Percentiles rank a stretch among this genome's conserved stretches.
Conservation (phyloP, 2,797 vertebrate species). For the Thripadectes ignobilis region DNA sequence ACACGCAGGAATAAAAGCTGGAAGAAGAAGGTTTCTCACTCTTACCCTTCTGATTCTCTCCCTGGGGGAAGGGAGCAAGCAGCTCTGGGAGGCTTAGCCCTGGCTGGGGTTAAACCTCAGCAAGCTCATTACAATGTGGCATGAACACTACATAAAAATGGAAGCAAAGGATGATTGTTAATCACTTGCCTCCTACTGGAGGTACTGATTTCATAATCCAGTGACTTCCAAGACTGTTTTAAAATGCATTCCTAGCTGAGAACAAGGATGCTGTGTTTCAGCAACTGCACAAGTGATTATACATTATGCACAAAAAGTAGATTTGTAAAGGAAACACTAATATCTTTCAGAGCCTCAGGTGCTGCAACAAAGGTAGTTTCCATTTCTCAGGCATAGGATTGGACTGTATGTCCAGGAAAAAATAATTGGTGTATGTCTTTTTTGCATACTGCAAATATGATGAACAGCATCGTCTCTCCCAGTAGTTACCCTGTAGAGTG, state of each 20-base stretch:
- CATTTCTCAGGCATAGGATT: constrained; percentile 36
- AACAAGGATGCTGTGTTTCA: neutral
- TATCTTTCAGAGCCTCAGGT: neutral
- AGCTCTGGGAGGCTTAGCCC: neutral
- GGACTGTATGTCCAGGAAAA: neutral
- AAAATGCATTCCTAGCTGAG: constrained; percentile 26
- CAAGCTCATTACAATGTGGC: neutral
- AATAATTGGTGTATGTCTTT: neutral
- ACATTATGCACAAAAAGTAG: neutral
- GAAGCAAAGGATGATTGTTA: neutral
- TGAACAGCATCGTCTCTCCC: neutral
- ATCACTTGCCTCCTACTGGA: neutral
- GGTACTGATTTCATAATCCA: neutral
- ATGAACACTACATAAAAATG: neutral
- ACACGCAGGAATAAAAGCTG: neutral
- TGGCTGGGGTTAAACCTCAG: neutral
- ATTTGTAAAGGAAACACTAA: constrained; percentile 28
- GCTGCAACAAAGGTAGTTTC: constrained; percentile 19
- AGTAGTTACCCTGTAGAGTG: neutral
- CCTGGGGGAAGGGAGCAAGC: neutral
- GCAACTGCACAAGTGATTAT: constrained; percentile 4
- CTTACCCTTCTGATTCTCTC: neutral
- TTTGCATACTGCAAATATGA: neutral
- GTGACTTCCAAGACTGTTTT: neutral
- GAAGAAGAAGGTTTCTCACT: neutral